Base-by-base conservation (phyloP, 2,113 vertebrate genomes). In the Typhlomys cinereus region DNA sequence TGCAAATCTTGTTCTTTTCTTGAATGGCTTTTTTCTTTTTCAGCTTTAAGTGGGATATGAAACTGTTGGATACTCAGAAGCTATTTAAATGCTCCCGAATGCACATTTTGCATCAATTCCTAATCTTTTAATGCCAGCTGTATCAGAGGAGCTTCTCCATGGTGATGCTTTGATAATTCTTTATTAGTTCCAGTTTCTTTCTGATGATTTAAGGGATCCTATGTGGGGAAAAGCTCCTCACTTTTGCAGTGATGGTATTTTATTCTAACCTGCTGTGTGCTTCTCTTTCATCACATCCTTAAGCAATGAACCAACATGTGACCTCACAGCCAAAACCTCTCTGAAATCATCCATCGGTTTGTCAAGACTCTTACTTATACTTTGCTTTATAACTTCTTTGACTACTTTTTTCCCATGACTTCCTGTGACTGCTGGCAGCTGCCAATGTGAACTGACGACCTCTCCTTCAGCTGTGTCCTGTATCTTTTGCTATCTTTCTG, bases 161-260 rank as follows among this genome's bases (percentile, higher is more conserved):
- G 23, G 54, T 66, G 52, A 61, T 52, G 62, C 25, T 89, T 94
- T 92, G 20, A 48, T 83, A 70, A 54, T 87, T 91, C 21, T 90
- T 93, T 73, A 31, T 86, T 86, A 67, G 61, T 59, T 91, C 76
- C 50, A 36, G 57, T 90, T 91, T 36, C 23, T 88, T 52, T 85
- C 39, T 93, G 76, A 57, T 71, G 25, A 91, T 54, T 78, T 67
- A 82, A 81, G 64, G 36, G 54, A 17, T 62, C 50, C 25, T 76
- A 34, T 27, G 18, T 71, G 57, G 44, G 25, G 69, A 85, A 85
- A 14, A 66, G 20, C 54, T 27, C 67, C 39, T 54, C 36, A 70
- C 18, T 67, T 84, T 92, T 67, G 88, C 69, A 88, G 34, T 67
- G 76, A 59, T 88, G 79, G 80, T 89, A n/a, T 93, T 94, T 88